Conservation (phyloP, 1,140 invertebrate genomes). For the Colletes latitarsis region DNA sequence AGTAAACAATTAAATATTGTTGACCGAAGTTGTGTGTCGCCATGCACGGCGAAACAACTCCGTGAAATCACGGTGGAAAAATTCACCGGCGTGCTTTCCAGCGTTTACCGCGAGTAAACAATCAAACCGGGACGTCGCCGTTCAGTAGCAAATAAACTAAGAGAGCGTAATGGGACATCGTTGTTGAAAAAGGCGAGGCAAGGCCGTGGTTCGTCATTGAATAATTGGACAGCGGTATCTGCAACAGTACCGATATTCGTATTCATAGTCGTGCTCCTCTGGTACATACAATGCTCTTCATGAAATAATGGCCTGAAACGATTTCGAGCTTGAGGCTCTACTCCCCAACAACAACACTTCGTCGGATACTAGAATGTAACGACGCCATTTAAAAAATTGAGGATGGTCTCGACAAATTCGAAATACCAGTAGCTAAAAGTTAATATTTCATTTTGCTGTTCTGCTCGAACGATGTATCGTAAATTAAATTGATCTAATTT, state of each 20-base stretch:
- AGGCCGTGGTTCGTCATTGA: constrained; percentile 65
- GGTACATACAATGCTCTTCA: constrained; percentile 56
- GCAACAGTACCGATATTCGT: constrained; percentile 50
- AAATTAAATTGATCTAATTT: no score
- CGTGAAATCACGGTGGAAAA: not conserved
- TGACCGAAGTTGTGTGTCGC: not conserved
- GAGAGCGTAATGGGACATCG: constrained; percentile 57
- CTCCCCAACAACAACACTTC: constrained; percentile 15
- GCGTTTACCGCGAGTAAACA: not conserved
- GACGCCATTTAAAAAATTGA: no score
- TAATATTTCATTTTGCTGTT: no score
- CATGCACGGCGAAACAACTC: not conserved
- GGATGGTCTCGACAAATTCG: not conserved
- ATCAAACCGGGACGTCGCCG: not conserved
- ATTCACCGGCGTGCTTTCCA: not conserved
- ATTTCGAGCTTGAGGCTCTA: constrained; percentile 8
- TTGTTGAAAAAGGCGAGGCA: constrained; percentile 66
- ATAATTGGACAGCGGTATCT: constrained; percentile 64
- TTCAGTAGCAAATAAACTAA: constrained; percentile 57
- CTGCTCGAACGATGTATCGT: no score
- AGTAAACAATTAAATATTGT: not conserved
- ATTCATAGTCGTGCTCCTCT: constrained; percentile 47
- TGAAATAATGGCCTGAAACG: constrained; percentile 58
- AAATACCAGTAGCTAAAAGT: not conserved
- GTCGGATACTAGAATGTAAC: not conserved